A percentile compares a stretch with the other conserved stretches of the same genome.
These are phyloP conservation scores for Arrhamphus sclerolepis DNA, from an alignment of 2,797 vertebrate genomes.

Conservation along the genomic window DNA sequence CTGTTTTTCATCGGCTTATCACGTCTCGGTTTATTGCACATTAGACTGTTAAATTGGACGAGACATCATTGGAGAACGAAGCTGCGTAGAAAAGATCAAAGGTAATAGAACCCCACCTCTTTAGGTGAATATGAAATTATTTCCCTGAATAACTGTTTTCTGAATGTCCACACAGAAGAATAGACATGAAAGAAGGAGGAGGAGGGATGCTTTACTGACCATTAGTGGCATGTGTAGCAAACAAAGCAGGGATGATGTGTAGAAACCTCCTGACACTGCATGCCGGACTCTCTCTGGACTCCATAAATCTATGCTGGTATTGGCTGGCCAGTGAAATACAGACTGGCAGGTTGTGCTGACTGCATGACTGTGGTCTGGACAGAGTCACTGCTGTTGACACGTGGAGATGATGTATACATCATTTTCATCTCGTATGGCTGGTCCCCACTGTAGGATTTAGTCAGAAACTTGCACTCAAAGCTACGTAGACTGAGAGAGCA, in stretches of 20 bases:
- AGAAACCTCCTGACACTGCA: slow-evolving; percentile 35
- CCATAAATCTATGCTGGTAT: slow-evolving; percentile 56
- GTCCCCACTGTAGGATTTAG: no score
- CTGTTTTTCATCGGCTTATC: neutral
- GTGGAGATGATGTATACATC: slow-evolving; percentile 8
- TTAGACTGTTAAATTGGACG: neutral
- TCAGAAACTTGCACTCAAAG: neutral
- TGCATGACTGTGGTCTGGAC: slow-evolving; percentile 23
- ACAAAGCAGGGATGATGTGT: slow-evolving; percentile 20
- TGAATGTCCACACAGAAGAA: neutral
- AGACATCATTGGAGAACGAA: no score
- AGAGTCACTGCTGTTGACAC: slow-evolving; percentile 9
- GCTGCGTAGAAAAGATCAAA: no score
- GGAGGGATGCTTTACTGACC: slow-evolving; percentile 2
- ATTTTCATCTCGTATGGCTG: slow-evolving; percentile 1
- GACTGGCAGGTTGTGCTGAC: slow-evolving; percentile 64
- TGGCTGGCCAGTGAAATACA: slow-evolving; percentile 49
- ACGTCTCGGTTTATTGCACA: neutral
- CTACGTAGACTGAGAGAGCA: neutral
- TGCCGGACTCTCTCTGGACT: slow-evolving; percentile 12
- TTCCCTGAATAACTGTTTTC: neutral
- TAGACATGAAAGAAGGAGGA: neutral
- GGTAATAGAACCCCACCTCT: no score
- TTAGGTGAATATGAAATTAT: neutral
- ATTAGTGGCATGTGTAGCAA: slow-evolving; percentile 16